Percentiles rank a stretch among this genome's conserved stretches.
Conservation (phyloP, 2,113 vertebrate genomes). For the Apistogramma diplotaenia region DNA sequence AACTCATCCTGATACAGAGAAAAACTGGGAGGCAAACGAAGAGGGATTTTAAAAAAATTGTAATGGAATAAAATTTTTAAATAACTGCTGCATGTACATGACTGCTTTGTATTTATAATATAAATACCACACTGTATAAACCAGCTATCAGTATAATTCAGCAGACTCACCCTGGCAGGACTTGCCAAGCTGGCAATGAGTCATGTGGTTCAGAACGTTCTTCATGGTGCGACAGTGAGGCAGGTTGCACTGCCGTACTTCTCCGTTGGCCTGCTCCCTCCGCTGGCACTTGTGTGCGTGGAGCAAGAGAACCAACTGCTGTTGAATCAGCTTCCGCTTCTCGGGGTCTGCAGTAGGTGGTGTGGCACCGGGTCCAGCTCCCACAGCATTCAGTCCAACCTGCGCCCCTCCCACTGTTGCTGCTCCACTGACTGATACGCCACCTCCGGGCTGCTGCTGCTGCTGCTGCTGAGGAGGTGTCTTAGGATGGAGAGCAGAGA, state of each 20-base stretch:
- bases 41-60: background rate
- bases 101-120: conserved; percentile 7
- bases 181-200: conserved; percentile 98
- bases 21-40: conserved; percentile 6
- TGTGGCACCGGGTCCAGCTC: conserved; percentile 77
- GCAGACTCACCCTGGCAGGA: conserved; percentile 92
- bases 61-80: background rate
- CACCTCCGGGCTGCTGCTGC: conserved; percentile 59
- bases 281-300: conserved; percentile 99
- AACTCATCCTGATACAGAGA: background rate
- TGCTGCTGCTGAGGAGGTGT: conserved; percentile 35
- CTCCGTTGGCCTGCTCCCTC: conserved; percentile 94
- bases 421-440: conserved; percentile 56
- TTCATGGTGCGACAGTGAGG: conserved; percentile 99
- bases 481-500: background rate
- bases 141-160: conserved; percentile 8
- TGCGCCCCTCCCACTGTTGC: conserved; percentile 54
- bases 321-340: conserved; percentile 97
- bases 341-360: conserved; percentile 95
- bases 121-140: background rate
- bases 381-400: conserved; percentile 75
- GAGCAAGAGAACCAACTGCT: conserved; percentile 94
- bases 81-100: background rate
- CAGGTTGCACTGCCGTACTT: conserved; percentile 94
- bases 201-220: conserved; percentile 99